A percentile compares a stretch with the other conserved stretches of the same genome.
These are phyloP conservation scores for Nomada fucata DNA, from an alignment of 2,888 invertebrate species.

Conservation along the genomic window DNA sequence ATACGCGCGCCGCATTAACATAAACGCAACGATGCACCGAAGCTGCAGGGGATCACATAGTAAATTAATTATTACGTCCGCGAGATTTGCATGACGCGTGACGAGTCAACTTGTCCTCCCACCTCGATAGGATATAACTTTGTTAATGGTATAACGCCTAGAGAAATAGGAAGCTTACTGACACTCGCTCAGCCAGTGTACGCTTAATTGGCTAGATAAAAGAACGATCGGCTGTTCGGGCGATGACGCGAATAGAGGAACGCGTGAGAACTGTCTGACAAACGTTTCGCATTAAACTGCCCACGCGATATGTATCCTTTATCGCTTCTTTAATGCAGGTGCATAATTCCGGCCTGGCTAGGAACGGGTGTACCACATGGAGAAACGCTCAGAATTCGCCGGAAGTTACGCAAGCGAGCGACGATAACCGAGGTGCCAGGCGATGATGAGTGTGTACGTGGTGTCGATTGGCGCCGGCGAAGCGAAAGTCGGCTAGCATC, in stretches of 20 bases:
- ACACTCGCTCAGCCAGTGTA: constrained; percentile 10
- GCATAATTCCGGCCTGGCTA: background rate
- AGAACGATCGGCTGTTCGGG: constrained; percentile 37
- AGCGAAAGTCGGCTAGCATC: constrained; percentile 78
- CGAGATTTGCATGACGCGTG: too few relatives aligned
- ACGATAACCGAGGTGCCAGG: constrained; percentile 73
- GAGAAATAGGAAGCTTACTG: constrained; percentile 47
- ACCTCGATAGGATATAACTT: constrained; percentile 4
- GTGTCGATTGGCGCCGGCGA: constrained; percentile 74
- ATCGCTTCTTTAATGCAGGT: constrained; percentile 13
- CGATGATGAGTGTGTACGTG: constrained; percentile 70
- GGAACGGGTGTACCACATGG: background rate
- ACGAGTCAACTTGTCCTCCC: background rate
- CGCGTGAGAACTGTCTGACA: constrained; percentile 48
- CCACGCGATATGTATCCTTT: background rate
- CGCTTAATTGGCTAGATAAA: constrained; percentile 41
- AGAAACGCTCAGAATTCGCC: constrained; percentile 57
- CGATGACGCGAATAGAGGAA: constrained; percentile 20
- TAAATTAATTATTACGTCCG: too few relatives aligned
- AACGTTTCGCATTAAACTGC: constrained; percentile 35
- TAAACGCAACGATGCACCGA: background rate
- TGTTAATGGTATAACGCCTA: constrained; percentile 48
- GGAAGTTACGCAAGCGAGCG: constrained; percentile 76
- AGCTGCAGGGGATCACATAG: too few relatives aligned
- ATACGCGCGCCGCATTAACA: background rate